Base-by-base conservation (phyloP, 2,797 vertebrate species). In the Pogoniulus pusillus region DNA sequence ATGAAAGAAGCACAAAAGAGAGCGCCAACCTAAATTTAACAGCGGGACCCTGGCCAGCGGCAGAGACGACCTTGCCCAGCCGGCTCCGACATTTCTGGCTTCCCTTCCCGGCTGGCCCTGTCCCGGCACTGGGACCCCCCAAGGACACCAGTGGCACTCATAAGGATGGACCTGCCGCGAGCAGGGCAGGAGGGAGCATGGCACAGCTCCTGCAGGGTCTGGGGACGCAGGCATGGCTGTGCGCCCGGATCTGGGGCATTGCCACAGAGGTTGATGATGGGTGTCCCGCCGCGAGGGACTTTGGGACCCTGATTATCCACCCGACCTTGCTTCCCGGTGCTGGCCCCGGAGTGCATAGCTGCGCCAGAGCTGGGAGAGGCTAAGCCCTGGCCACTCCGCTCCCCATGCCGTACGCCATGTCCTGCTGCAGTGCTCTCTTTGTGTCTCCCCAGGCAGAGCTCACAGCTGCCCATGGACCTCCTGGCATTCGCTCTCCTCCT, bases 1-100 rank as follows among this genome's bases (percentile, higher is more conserved):
- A 37, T 32, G 55, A 45, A 90, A 79, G 73, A 80, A 91, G 84
- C 91, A 90, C 89, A 92, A 92, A 95, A 95, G 91, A 59, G 89
- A 58, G 20, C 37, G 87, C 69, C 54, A 92, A 47, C 76, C 79
- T 93, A 83, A 93, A 93, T 87, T 94, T 93, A 94, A 87, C 41
- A 89, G 85, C 2, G 55, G 89, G 91, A 96, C 85, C 87, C 39
- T 2, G 8, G 84, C 91, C 93, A 90, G 92, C 32, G 0, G 69
- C 54, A 54, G 63, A 72, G 82, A 84, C 5, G 51, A 29, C 63
- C 71, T 89, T 32, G 80, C 43, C 66, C 65, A n/a, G 76, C 54
- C 17, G 9, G 41, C 79, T 91, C 75, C 23, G 1, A 26, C 2
- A 1, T 54, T 80, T 49, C 73, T 80, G 85, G 79, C 76, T 77